Conservation (phyloP, 2,113 vertebrate genomes). For the Chaetorhynchus papuensis region DNA sequence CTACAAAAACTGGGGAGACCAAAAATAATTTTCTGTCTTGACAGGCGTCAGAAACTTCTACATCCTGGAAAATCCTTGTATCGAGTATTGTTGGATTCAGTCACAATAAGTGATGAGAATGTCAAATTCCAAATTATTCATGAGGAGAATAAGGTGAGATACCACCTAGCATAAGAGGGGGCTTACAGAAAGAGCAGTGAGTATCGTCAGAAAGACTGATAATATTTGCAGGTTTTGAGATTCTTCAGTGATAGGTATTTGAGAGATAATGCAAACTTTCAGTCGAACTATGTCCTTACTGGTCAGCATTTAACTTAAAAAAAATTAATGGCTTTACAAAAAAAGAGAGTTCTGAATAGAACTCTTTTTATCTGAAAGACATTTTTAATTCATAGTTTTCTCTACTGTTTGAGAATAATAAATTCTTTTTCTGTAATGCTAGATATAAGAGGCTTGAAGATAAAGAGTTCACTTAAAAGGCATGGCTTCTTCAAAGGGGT, state of each 20-base stretch:
- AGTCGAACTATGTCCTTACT: not conserved
- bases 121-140: slow-evolving; percentile 76
- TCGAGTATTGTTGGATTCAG: slow-evolving; percentile 75
- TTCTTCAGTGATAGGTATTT: not conserved
- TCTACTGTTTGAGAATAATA: not conserved
- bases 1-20: not conserved
- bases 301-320: not conserved
- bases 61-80: slow-evolving; percentile 68
- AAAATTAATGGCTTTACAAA: not conserved
- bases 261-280: not conserved
- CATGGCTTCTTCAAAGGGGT: not conserved
- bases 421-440: not conserved
- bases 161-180: not conserved
- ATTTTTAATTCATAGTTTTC: not conserved
- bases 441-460: not conserved
- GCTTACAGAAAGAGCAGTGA: not conserved
- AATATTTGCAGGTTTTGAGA: not conserved
- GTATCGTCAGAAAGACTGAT: not conserved
- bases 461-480: not conserved
- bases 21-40: not conserved
- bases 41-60: slow-evolving; percentile 81
- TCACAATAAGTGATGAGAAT: slow-evolving; percentile 72
- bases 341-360: not conserved
- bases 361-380: not conserved
- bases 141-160: slow-evolving; percentile 71